Conservation (phyloP, 2,888 invertebrate species). For the Epicampocera succincta region DNA sequence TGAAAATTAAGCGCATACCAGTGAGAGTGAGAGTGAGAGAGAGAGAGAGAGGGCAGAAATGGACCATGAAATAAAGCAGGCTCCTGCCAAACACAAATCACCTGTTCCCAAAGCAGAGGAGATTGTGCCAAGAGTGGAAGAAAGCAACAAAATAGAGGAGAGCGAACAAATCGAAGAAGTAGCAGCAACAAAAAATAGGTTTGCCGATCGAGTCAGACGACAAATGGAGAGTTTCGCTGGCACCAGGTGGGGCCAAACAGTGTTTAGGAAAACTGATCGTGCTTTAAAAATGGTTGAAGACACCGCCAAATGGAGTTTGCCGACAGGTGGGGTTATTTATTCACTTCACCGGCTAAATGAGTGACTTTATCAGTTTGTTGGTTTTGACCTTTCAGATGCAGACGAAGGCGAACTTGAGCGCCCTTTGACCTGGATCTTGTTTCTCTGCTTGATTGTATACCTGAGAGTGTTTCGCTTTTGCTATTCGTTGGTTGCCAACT, state of each 20-base stretch:
- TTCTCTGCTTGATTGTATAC: constrained; percentile 76
- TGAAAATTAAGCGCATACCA: background rate
- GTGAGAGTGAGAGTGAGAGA: background rate
- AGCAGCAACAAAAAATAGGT: background rate
- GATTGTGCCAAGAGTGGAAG: constrained; percentile 16
- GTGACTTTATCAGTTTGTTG: background rate
- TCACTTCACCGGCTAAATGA: background rate
- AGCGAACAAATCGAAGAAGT: background rate
- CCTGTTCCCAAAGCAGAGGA: constrained; percentile 16
- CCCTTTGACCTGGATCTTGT: constrained; percentile 79
- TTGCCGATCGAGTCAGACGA: constrained; percentile 72
- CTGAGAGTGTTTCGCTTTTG: constrained; percentile 76
- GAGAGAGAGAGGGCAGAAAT: constrained; percentile 70
- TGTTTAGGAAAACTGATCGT: constrained; percentile 76
- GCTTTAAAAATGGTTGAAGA: constrained; percentile 77
- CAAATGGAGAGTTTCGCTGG: constrained; percentile 76
- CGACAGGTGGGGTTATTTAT: constrained; percentile 73
- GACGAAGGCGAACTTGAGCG: constrained; percentile 72
- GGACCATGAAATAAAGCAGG: constrained; percentile 69
- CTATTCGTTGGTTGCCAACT: constrained; percentile 75
- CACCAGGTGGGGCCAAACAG: constrained; percentile 77
- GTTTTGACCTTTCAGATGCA: constrained; percentile 39
- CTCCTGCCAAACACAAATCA: constrained; percentile 42
- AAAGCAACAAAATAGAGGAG: constrained; percentile 35
- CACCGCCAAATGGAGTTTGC: constrained; percentile 81